Evolutionary conservation across 2,797 vertebrate species (phyloP), one percentile per base, ranked within the genome.

Genomic region (Psittacula echo): DNA sequence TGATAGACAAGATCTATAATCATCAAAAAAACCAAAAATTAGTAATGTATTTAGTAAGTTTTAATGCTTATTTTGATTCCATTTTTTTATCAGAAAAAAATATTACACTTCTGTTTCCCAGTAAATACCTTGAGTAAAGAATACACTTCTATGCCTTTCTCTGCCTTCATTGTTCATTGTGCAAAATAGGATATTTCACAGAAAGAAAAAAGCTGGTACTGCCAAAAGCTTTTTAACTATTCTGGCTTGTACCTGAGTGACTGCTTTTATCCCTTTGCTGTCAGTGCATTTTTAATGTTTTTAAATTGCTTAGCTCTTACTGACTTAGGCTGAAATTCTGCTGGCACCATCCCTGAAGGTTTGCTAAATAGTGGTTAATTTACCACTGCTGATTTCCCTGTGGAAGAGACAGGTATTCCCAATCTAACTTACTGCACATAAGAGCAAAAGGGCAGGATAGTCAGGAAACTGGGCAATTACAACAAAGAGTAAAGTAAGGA

Each of bases 281-380:
- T 89, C 90, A 93, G 93, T 95, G 89, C 22, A 88, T 86, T 72
- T 94, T 96, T 82, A 93, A 79, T 92, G 79, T 56, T 91, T 93
- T 86, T 85, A 86, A 94, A 93, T 95, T 94, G 82, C 73, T 58
- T 93, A 70, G 65, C 61, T 76, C 41, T 84, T 65, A 93, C 53
- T 91, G 78, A 93, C 84, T 94, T 88, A 79, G 83, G 70, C 91
- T 88, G 91, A 93, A 97, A 93, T 95, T 94, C 85, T 96, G 54
- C 89, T 94, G 89, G 60, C 87, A 93, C 51, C 50, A 54, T 93
- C 65, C 64, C 47, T 84, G 80, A 77, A 94, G 60, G 8, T 21
- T 70, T 93, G 89, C 89, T 79, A 93, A 96, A 86, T 16, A 84
- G 34, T 64, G n/a, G 79, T 76, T 95, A 34, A 34, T 34, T 34